A percentile compares a stretch with the other conserved stretches of the same genome.
phyloP scores from a whole-genome alignment of 2,797 vertebrate genomes.

The Halcyon badia region DNA sequence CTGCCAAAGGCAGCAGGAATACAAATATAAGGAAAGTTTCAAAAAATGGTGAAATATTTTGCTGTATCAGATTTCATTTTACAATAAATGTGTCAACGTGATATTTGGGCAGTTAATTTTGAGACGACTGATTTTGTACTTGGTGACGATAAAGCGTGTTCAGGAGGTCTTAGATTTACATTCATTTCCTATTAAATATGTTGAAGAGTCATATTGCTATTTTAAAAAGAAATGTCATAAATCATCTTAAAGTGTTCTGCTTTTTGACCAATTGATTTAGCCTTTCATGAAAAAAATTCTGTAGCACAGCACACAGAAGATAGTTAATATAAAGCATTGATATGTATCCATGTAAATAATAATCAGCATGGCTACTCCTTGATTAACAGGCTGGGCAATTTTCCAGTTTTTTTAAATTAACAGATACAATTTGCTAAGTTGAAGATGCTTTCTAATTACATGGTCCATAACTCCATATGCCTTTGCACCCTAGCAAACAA shows the following conservation, averaged over 20 bases:
- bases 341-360: background rate
- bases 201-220: background rate
- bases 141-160: background rate
- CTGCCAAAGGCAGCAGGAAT: background rate
- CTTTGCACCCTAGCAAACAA: background rate
- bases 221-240: background rate
- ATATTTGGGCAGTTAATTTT: background rate
- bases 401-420: background rate
- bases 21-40: background rate
- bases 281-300: background rate
- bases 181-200: background rate
- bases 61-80: background rate
- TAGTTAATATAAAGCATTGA: background rate
- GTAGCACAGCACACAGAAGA: background rate
- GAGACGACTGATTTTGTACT: background rate
- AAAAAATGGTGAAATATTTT: background rate
- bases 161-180: background rate
- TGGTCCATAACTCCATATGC: background rate
- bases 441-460: background rate
- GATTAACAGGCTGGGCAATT: constrained; percentile 11
- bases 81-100: background rate
- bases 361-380: background rate
- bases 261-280: background rate
- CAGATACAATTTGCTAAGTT: background rate
- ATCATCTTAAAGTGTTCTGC: background rate